These are phyloP conservation scores for roundworm (Caenorhabditis elegans) DNA, from an alignment of 1,140 invertebrate species.

Conservation along the genomic window DNA sequence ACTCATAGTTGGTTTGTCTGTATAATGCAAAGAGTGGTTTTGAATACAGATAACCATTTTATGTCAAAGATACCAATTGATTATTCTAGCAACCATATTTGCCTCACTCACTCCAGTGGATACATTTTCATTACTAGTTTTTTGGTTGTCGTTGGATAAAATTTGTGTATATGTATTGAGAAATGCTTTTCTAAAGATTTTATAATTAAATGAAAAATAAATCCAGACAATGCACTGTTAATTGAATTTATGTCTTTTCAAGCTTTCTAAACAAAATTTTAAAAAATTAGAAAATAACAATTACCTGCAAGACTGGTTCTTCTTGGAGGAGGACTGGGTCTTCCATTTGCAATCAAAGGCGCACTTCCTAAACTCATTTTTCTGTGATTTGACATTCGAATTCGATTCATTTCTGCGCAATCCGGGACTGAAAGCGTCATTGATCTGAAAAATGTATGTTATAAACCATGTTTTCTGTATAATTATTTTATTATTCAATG, in stretches of 20 bases:
- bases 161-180: neutral
- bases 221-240: neutral
- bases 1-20: too few species aligned
- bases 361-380: conserved; percentile 38
- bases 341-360: conserved; percentile 4
- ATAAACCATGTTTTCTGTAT: neutral
- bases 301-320: conserved; percentile 34
- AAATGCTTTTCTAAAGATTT: neutral
- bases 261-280: too few species aligned
- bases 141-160: too few species aligned
- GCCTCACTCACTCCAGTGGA: too few species aligned
- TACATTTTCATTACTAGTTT: too few species aligned
- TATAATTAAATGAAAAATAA: neutral
- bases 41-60: too few species aligned
- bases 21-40: too few species aligned
- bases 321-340: conserved; percentile 20
- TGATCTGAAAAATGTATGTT: neutral
- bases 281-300: too few species aligned
- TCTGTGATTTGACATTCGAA: conserved; percentile 9
- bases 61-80: too few species aligned
- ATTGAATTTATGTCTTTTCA: too few species aligned
- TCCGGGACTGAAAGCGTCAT: conserved; percentile 38
- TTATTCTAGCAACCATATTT: too few species aligned
- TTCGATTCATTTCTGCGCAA: conserved; percentile 25
- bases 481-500: neutral